Conservation (phyloP, 1,140 invertebrate genomes). For the Batillaria attramentaria region DNA sequence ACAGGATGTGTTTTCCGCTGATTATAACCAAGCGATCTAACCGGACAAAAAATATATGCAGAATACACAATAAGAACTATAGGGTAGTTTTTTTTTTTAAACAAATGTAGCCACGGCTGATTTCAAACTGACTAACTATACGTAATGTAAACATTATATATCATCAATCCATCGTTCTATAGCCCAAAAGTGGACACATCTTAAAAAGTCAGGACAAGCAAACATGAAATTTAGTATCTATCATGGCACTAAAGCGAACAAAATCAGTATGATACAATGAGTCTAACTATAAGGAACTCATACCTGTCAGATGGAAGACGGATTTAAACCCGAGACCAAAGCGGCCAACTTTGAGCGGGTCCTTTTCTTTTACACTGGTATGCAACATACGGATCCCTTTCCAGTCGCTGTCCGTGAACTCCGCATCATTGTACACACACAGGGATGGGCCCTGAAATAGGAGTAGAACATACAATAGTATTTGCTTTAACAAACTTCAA, state of each 20-base stretch:
- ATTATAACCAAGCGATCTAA: slow-evolving; percentile 62
- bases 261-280: neutral
- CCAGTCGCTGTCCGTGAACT: slow-evolving; percentile 61
- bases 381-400: slow-evolving; percentile 54
- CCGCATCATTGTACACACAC: slow-evolving; percentile 59
- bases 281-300: neutral
- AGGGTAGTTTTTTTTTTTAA: neutral
- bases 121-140: neutral
- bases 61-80: neutral
- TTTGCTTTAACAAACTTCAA: neutral
- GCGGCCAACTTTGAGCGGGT: slow-evolving; percentile 61
- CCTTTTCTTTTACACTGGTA: slow-evolving; percentile 57
- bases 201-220: neutral
- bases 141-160: neutral
- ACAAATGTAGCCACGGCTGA: neutral
- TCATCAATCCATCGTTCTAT: neutral
- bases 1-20: slow-evolving; percentile 53
- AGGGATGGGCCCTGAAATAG: slow-evolving; percentile 56
- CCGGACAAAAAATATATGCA: neutral
- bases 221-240: no score
- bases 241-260: no score
- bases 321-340: slow-evolving; percentile 68
- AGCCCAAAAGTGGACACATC: neutral
- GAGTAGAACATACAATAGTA: neutral
- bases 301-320: slow-evolving; percentile 66